Percentiles rank a stretch among this genome's conserved stretches.
Conservation (phyloP, 2,888 invertebrate species). For the Drosophila helvetica region DNA sequence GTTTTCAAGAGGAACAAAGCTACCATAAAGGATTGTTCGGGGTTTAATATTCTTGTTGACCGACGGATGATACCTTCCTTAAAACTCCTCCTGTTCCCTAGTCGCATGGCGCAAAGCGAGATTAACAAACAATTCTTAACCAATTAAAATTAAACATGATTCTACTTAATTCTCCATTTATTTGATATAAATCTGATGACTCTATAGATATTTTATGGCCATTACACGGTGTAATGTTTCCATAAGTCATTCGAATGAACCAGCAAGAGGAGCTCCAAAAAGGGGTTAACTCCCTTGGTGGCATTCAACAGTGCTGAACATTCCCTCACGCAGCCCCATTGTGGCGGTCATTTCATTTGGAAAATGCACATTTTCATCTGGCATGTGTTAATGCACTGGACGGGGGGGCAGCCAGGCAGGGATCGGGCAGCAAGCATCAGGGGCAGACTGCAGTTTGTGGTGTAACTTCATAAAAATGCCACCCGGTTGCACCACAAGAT, state of each 20-base stretch:
- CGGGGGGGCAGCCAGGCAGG: not conserved
- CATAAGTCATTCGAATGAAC: not conserved
- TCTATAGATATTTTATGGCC: not conserved
- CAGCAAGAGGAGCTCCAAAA: not conserved
- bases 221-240: not conserved
- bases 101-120: too few relatives aligned
- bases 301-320: not conserved
- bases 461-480: constrained; percentile 55
- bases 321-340: not conserved
- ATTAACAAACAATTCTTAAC: too few relatives aligned
- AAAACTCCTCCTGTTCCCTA: too few relatives aligned
- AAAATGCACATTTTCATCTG: constrained; percentile 30
- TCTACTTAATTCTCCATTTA: too few relatives aligned
- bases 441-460: constrained; percentile 19
- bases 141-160: too few relatives aligned
- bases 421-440: not conserved
- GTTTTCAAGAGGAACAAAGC: too few relatives aligned
- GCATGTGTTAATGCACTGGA: constrained; percentile 37
- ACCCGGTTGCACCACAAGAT: constrained; percentile 48
- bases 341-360: constrained; percentile 31
- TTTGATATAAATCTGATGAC: not conserved
- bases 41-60: too few relatives aligned
- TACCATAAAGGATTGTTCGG: too few relatives aligned
- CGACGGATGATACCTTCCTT: too few relatives aligned
- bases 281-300: not conserved